Percentiles rank a stretch among this genome's conserved stretches.
These are phyloP conservation scores for Oreochromis tanganicae DNA, from an alignment of 2,113 vertebrate genomes.

Conservation along the genomic window DNA sequence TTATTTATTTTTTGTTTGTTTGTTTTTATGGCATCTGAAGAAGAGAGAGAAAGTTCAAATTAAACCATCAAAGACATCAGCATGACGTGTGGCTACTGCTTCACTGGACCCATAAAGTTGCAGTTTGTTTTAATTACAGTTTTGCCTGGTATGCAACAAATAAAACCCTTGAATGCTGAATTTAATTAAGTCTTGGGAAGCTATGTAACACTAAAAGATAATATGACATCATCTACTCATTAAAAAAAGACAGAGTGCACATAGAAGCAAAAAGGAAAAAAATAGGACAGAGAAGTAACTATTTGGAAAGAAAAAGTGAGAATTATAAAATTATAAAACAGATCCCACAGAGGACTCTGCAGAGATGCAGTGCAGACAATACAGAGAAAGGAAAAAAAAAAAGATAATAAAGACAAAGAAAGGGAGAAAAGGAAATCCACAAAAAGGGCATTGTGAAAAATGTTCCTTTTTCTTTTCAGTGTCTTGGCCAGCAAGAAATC, in stretches of 20 bases:
- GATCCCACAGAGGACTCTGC: not conserved
- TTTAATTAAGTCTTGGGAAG: not conserved
- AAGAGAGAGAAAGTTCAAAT: not conserved
- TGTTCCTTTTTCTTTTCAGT: not conserved
- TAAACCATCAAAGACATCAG: not conserved
- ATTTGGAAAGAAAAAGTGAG: not conserved
- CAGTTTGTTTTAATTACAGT: not conserved
- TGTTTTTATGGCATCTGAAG: not conserved
- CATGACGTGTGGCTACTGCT: not conserved
- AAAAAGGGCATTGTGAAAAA: slow-evolving; percentile 10
- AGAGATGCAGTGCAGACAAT: not conserved
- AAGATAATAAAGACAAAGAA: not conserved
- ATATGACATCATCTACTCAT: not conserved
- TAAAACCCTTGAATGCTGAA: not conserved
- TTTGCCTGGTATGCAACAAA: not conserved
- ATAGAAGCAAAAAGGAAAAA: not conserved
- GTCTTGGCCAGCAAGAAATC: slow-evolving; percentile 23
- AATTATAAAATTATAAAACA: not conserved
- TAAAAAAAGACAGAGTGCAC: not conserved
- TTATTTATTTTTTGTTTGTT: not conserved
- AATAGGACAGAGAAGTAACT: not conserved
- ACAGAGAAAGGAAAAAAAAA: not conserved
- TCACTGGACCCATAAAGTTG: not conserved
- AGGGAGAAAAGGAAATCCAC: not conserved
- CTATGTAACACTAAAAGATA: not conserved